Evolutionary conservation across 2,797 vertebrate species (phyloP).

Genomic region (Sebastes hubbsi): DNA sequence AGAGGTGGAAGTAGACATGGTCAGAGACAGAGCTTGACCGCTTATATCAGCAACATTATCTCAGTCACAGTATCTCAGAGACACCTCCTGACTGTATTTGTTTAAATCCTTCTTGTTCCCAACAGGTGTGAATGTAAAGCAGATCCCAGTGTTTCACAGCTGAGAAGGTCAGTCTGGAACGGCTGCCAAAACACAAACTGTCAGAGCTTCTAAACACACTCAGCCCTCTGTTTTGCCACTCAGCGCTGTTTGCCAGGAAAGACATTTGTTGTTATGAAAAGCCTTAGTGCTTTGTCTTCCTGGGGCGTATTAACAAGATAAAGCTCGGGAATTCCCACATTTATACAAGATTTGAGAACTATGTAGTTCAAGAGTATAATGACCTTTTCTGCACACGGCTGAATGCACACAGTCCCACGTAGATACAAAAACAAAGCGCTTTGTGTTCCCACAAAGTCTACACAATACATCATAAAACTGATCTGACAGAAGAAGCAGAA

Average conservation of each 20-base stretch:
- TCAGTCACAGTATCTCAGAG: not conserved
- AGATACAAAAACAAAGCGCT: slow-evolving; percentile 20
- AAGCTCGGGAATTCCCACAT: not conserved
- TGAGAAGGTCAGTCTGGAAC: not conserved
- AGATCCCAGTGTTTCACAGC: slow-evolving; percentile 13
- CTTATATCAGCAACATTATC: not conserved
- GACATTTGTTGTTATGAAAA: not conserved
- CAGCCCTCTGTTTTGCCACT: not conserved
- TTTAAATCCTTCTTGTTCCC: slow-evolving; percentile 1
- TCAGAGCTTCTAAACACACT: not conserved
- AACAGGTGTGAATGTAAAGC: slow-evolving; percentile 42
- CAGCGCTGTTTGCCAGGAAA: slow-evolving; percentile 1
- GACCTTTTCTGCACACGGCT: not conserved
- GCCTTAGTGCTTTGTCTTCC: not conserved
- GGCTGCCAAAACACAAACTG: not conserved
- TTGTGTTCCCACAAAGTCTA: slow-evolving; percentile 24
- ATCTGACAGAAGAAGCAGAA: slow-evolving; percentile 29
- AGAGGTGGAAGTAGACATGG: not conserved
- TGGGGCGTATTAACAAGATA: not conserved
- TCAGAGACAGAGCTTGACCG: not conserved
- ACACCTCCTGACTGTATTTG: slow-evolving; percentile 5
- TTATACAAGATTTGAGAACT: not conserved
- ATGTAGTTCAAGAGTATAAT: not conserved
- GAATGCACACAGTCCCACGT: not conserved
- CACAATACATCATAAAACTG: slow-evolving; percentile 17